Evolutionary conservation across 2,113 vertebrate genomes (phyloP), one percentile per base, ranked within the genome.

Genomic region (Strix uralensis): DNA sequence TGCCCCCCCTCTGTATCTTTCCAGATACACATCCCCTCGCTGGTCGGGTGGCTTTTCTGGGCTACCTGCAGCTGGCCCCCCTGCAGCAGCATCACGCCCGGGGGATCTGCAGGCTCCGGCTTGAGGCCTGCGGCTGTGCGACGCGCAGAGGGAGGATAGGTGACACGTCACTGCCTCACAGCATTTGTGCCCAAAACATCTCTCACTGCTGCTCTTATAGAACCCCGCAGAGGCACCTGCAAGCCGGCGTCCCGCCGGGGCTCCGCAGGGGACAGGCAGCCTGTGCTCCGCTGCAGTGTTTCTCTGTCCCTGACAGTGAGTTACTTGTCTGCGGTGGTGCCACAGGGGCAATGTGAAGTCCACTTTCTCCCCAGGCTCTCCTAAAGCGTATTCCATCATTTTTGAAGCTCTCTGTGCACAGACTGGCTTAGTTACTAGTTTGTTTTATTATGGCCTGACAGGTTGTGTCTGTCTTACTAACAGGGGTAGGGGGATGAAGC

Each of bases 11-110:
- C 21, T 2, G 26, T 9, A 5, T 14, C 47, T 38, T 21, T 12
- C 34, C 47, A 29, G 49, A 12, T 19, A 16, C 21, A 3, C 30
- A 6, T 58, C 73, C 46, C 4, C 0, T 34, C 23, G 71, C n/a
- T 11, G 59, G 14, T 29, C 1, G 6, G 23, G 18, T 2, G 11
- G 32, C 54, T 59, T 42, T 42, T 23, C 36, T 10, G 44, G 44
- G 72, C 62, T 15, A 4, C 21, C 51, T 36, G 62, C 61, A 57
- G 44, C 1, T 2, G 29, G 19, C 25, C 23, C 30, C 29, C 44
- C 82, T 0, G 7, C 70, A 47, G 59, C 51, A 40, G 49, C 3
- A 1, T 36, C 47, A 2, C 3, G 2, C 25, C 3, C 11, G 2
- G 15, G 52, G 10, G 5, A 47, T 34, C 52, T 40, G 6, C 3